A percentile compares a stretch with the other conserved stretches of the same genome.
phyloP scores from a whole-genome alignment of 2,797 vertebrate genomes.

The Melanotaenia pygmaea region DNA sequence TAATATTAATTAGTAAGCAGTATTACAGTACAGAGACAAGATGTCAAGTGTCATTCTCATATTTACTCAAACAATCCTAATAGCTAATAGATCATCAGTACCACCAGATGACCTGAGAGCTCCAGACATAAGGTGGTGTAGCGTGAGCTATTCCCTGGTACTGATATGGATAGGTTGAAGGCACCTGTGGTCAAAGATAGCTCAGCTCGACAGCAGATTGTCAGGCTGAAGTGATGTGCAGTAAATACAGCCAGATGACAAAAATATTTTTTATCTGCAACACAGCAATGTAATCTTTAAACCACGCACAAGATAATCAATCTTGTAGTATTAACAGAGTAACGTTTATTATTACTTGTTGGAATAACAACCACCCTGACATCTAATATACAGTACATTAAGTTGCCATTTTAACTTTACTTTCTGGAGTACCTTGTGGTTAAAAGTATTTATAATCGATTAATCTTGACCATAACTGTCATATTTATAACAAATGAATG shows the following conservation, averaged over 20 bases:
- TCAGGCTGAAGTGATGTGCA: conserved; percentile 19
- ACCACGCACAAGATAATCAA: not conserved
- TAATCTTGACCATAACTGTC: not conserved
- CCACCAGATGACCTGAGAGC: not conserved
- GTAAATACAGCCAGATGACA: conserved; percentile 12
- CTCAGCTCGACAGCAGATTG: conserved; percentile 22
- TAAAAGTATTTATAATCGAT: not conserved
- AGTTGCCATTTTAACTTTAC: not conserved
- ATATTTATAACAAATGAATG: not conserved
- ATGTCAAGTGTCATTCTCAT: not conserved
- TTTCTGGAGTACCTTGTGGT: not conserved
- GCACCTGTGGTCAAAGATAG: conserved; percentile 59
- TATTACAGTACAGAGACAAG: not conserved
- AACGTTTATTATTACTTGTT: not conserved
- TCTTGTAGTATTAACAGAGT: no score
- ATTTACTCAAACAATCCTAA: not conserved
- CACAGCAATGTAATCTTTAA: not conserved
- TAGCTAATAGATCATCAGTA: not conserved
- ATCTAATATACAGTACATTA: not conserved
- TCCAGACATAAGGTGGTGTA: conserved; percentile 10
- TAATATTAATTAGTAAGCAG: conserved; percentile 21
- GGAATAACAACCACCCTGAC: not conserved
- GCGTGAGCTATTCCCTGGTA: conserved; percentile 40
- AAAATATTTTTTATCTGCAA: not conserved
- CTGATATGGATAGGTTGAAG: conserved; percentile 33